phyloP scores from a whole-genome alignment of 2,113 vertebrate genomes.

The Silurus meridionalis region DNA sequence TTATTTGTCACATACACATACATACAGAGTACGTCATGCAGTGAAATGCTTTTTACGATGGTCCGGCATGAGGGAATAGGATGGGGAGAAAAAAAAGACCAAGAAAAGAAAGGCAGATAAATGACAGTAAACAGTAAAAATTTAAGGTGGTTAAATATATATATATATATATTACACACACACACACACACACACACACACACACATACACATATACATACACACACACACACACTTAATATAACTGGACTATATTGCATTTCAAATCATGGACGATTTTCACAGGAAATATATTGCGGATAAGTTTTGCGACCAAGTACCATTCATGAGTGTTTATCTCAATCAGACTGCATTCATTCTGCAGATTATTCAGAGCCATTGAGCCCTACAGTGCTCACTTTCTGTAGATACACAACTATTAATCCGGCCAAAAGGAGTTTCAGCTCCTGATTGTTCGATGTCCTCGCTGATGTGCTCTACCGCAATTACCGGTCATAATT shows the following conservation, averaged over 20 bases:
- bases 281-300: slow-evolving; percentile 8
- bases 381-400: neutral
- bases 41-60: too few species aligned
- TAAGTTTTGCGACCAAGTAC: neutral
- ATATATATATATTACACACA: too few species aligned
- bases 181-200: too few species aligned
- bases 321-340: slow-evolving; percentile 18
- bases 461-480: slow-evolving; percentile 42
- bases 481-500: slow-evolving; percentile 40
- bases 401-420: neutral
- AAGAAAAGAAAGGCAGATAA: too few species aligned
- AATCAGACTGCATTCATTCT: slow-evolving; percentile 24
- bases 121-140: too few species aligned
- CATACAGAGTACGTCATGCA: too few species aligned
- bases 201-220: too few species aligned
- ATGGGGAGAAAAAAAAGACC: too few species aligned
- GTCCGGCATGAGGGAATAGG: too few species aligned
- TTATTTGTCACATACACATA: too few species aligned
- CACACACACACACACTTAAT: too few species aligned
- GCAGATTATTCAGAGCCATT: slow-evolving; percentile 3
- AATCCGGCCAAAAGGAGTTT: slow-evolving; percentile 9
- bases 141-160: too few species aligned
- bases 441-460: slow-evolving; percentile 30
- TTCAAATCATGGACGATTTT: neutral
- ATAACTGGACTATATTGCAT: neutral